Base-by-base conservation (phyloP, 2,888 invertebrate genomes). In the Melieria crassipennis region DNA sequence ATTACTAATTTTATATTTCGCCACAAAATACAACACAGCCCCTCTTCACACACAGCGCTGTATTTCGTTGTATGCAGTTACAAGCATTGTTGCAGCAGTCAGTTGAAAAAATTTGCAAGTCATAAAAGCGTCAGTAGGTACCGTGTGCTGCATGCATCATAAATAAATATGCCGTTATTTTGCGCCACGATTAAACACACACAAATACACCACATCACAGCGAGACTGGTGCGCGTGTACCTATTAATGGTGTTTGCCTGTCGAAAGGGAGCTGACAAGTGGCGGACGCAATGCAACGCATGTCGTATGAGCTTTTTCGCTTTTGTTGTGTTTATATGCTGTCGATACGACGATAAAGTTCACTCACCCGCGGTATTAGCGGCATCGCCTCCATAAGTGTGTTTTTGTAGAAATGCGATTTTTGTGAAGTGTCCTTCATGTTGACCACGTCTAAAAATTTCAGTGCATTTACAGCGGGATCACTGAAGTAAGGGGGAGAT, bases 361-460 rank as follows among this genome's bases (percentile, higher is more conserved):
- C 30, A 79, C 79, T 89, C 89, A 97, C 97, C 91, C 93, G 92
- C 9, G 97, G 97, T 83, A 98, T 94, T 81, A 91, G 91, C 63
- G 95, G 95, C 80, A 98, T 89, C 55, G 93, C 92, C 81, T 96
- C 96, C 84, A 94, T 93, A 74, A 98, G 90, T 9, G 94, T 94
- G 79, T 91, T 93, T 77, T 93, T 91, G 87, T 96, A 97, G 88
- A 98, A 98, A 84, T 95, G 93, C 11, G 92, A 90, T 87, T 97
- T 97, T 83, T 95, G 94, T 71, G 91, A 91, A 0, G 94, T 92
- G 85, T 97, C 96, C 87, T 97, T 96, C 92, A 95, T 94, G 81
- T 94, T 93, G 82, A 97, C 93, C 74, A 94, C 93, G 86, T 99
- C 98, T 78, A 99, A 89, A 83, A 94, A 95, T 87, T 98, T 97